phyloP scores from a whole-genome alignment of 2,113 vertebrate genomes.

The Nycticorax nycticorax region DNA sequence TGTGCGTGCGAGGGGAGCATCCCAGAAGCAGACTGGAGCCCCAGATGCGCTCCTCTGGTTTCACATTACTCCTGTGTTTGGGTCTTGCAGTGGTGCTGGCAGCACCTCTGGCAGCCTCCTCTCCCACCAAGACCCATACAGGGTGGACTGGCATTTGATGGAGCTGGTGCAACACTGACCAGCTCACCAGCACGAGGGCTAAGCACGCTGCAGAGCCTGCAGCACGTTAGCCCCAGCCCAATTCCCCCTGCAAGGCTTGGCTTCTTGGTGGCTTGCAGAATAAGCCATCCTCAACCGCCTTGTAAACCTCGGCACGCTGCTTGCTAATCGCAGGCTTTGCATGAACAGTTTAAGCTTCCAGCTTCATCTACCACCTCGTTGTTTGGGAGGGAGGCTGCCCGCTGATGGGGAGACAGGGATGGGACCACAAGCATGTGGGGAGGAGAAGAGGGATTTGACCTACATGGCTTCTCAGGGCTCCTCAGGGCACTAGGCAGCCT shows the following conservation, averaged over 20 bases:
- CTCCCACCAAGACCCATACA: background rate
- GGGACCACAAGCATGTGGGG: background rate
- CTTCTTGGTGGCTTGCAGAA: background rate
- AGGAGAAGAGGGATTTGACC: background rate
- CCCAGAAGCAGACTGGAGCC: background rate
- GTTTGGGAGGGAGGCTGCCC: background rate
- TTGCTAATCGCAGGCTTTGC: background rate
- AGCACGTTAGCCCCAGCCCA: rapidly evolving
- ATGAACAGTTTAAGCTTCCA: background rate
- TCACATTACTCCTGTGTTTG: background rate
- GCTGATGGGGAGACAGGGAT: background rate
- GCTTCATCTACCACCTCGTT: background rate
- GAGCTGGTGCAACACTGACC: background rate
- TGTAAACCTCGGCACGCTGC: rapidly evolving
- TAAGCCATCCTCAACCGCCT: background rate
- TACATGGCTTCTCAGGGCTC: background rate
- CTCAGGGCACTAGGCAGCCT: background rate
- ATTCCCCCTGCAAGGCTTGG: background rate
- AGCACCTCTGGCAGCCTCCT: background rate
- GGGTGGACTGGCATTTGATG: background rate
- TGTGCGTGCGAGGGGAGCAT: rapidly evolving
- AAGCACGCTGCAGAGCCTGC: background rate
- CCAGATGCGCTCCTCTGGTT: background rate
- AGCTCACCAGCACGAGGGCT: background rate
- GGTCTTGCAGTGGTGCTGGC: background rate